A percentile compares a stretch with the other conserved stretches of the same genome.
phyloP scores from a whole-genome alignment of 2,888 invertebrate species.

The Scaptomyza flava region DNA sequence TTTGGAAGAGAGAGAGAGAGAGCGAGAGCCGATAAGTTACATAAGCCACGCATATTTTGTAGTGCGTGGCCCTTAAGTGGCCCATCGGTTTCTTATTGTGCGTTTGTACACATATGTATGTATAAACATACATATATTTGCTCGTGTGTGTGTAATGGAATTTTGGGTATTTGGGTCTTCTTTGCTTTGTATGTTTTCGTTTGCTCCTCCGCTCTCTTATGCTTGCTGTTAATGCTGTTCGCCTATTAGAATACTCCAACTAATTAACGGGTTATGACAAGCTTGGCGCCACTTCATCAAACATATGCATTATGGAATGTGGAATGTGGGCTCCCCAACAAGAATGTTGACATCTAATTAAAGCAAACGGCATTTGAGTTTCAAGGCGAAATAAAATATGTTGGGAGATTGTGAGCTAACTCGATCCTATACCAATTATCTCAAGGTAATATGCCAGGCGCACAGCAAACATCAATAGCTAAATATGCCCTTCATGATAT shows the following conservation, averaged over 20 bases:
- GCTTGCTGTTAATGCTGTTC: slow-evolving; percentile 60
- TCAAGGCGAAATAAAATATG: slow-evolving; percentile 12
- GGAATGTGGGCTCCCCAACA: slow-evolving; percentile 10
- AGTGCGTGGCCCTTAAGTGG: slow-evolving; percentile 55
- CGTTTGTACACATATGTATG: slow-evolving; percentile 20
- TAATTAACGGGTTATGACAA: slow-evolving; percentile 83
- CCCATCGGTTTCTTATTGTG: slow-evolving; percentile 20
- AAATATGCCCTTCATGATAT: slow-evolving; percentile 35
- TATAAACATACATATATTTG: not conserved
- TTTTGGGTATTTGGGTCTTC: slow-evolving; percentile 44
- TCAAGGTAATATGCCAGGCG: slow-evolving; percentile 79
- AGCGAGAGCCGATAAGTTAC: slow-evolving; percentile 56
- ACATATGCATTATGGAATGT: slow-evolving; percentile 23
- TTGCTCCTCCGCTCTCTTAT: slow-evolving; percentile 11
- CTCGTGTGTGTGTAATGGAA: slow-evolving; percentile 8
- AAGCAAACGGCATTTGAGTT: slow-evolving; percentile 33
- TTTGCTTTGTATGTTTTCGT: slow-evolving; percentile 18
- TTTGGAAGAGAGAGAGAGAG: slow-evolving; percentile 38
- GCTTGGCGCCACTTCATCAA: slow-evolving; percentile 71
- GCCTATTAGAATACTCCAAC: slow-evolving; percentile 83
- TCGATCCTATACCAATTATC: slow-evolving; percentile 84
- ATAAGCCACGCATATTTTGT: slow-evolving; percentile 41
- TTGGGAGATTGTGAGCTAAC: slow-evolving; percentile 61
- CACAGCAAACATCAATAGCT: slow-evolving; percentile 52
- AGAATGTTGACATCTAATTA: slow-evolving; percentile 35